Conservation (phyloP, 2,888 invertebrate species). For the Boloria euphrosyne region DNA sequence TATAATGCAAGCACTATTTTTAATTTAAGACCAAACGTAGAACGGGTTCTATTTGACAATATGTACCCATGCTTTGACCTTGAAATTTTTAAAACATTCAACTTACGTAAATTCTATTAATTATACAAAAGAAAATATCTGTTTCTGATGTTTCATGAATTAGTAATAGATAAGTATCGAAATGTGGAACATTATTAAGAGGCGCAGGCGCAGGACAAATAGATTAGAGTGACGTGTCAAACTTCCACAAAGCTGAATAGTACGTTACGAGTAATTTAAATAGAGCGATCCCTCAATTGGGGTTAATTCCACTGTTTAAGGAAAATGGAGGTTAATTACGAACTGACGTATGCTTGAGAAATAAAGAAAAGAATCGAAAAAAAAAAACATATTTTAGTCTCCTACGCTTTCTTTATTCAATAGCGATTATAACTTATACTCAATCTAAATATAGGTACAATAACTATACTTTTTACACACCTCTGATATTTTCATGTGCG, state of each 20-base stretch:
- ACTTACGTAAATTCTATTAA: no score
- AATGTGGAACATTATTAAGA: slow-evolving; percentile 31
- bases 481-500: no score
- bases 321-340: slow-evolving; percentile 79
- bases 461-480: no score
- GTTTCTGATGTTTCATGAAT: neutral
- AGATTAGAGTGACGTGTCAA: slow-evolving; percentile 75
- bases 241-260: slow-evolving; percentile 81
- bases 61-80: slow-evolving; percentile 41
- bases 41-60: slow-evolving; percentile 42
- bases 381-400: neutral
- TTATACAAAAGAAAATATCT: neutral
- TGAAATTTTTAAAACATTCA: slow-evolving; percentile 19
- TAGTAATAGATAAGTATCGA: neutral
- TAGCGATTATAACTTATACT: no score
- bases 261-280: slow-evolving; percentile 76
- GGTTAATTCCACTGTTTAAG: slow-evolving; percentile 82
- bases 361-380: slow-evolving; percentile 32
- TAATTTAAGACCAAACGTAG: slow-evolving; percentile 43
- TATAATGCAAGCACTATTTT: slow-evolving; percentile 46
- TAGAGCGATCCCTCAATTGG: slow-evolving; percentile 81
- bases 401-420: no score
- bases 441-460: no score
- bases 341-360: slow-evolving; percentile 53
- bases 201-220: slow-evolving; percentile 48